phyloP scores from a whole-genome alignment of 2,113 vertebrate genomes.

The Oreochromis niloticus region DNA sequence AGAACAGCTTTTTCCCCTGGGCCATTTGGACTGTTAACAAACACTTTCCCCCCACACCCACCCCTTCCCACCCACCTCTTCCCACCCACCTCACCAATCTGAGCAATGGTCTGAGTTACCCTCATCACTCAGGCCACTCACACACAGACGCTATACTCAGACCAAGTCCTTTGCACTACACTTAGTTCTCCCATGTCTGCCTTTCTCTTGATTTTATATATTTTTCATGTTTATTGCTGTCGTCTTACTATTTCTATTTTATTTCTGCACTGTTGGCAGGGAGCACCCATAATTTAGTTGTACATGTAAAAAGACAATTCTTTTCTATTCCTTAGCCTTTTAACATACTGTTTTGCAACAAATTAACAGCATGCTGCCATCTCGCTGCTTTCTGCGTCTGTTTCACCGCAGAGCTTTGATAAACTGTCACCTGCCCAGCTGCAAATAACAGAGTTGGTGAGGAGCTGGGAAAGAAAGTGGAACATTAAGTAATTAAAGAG shows the following conservation, averaged over 20 bases:
- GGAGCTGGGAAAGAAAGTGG: not conserved
- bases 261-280: not conserved
- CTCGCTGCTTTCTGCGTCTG: rapidly evolving
- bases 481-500: not conserved
- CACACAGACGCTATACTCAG: not conserved
- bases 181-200: not conserved
- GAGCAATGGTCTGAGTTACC: not conserved
- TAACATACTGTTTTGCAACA: not conserved
- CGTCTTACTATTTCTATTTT: not conserved
- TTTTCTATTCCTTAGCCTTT: not conserved
- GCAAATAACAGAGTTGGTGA: not conserved
- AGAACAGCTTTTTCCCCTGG: not conserved
- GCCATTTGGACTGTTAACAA: not conserved
- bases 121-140: not conserved
- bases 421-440: not conserved
- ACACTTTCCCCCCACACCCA: not conserved
- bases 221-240: not conserved
- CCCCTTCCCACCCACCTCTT: not conserved
- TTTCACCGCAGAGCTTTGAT: not conserved
- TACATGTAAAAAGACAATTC: not conserved
- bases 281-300: not conserved
- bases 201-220: not conserved
- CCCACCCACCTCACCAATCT: not conserved
- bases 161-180: not conserved
- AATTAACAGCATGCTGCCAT: not conserved